These are phyloP conservation scores for Rhingia rostrata DNA, from an alignment of 2,888 invertebrate genomes.

Conservation along the genomic window DNA sequence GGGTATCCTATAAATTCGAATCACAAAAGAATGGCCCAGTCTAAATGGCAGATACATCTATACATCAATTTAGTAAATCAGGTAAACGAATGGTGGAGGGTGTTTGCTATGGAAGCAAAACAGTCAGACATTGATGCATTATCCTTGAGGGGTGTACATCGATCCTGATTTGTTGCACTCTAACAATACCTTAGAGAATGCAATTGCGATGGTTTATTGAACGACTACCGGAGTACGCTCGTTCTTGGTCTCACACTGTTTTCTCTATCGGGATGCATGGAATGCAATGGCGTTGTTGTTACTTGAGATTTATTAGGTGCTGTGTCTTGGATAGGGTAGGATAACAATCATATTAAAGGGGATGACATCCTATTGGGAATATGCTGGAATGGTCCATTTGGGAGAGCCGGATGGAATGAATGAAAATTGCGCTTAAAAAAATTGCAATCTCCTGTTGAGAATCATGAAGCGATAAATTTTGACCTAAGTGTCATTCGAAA, in stretches of 20 bases:
- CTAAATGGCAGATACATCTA: slow-evolving; percentile 53
- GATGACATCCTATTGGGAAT: background rate
- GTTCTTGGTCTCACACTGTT: background rate
- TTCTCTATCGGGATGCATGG: too few relatives aligned
- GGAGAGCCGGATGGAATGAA: too few relatives aligned
- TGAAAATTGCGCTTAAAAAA: too few relatives aligned
- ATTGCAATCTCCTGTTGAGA: too few relatives aligned
- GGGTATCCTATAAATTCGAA: slow-evolving; percentile 65
- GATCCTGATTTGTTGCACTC: slow-evolving; percentile 61
- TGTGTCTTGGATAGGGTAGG: slow-evolving; percentile 46
- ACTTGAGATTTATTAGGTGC: slow-evolving; percentile 55
- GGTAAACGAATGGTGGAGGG: slow-evolving; percentile 16
- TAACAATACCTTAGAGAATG: slow-evolving; percentile 54
- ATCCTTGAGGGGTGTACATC: slow-evolving; percentile 58
- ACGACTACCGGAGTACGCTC: slow-evolving; percentile 3
- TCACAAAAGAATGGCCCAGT: slow-evolving; percentile 57
- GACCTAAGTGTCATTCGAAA: too few relatives aligned
- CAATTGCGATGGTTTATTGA: slow-evolving; percentile 56
- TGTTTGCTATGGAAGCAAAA: slow-evolving; percentile 37
- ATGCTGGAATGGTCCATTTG: too few relatives aligned
- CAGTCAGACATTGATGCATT: slow-evolving; percentile 67
- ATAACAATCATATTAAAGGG: slow-evolving; percentile 55
- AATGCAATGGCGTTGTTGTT: background rate
- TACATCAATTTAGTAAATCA: slow-evolving; percentile 66
- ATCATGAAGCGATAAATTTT: too few relatives aligned